These are phyloP conservation scores for Synergus laeviventris DNA, from an alignment of 2,888 invertebrate species.

Conservation along the genomic window DNA sequence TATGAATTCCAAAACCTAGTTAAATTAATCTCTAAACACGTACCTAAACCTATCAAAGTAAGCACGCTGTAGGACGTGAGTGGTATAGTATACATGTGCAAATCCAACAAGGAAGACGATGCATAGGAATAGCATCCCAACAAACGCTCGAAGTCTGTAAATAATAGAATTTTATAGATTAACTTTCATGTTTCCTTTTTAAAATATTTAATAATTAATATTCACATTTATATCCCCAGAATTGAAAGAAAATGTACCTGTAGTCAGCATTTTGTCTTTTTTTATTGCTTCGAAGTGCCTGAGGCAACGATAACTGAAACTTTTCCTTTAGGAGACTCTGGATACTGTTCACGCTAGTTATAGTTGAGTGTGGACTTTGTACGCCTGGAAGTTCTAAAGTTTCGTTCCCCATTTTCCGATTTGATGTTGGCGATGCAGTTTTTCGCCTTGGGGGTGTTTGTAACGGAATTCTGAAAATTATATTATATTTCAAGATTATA, in stretches of 20 bases:
- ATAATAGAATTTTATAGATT: slow-evolving; percentile 42
- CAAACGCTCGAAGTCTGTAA: slow-evolving; percentile 88
- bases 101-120: slow-evolving; percentile 90
- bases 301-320: slow-evolving; percentile 80
- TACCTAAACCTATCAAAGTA: slow-evolving; percentile 87
- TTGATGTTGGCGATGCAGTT: slow-evolving; percentile 79
- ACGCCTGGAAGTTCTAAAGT: slow-evolving; percentile 78
- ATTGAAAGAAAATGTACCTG: slow-evolving; percentile 59
- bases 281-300: slow-evolving; percentile 70
- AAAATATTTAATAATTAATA: neutral
- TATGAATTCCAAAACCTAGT: neutral
- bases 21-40: slow-evolving; percentile 12
- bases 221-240: neutral
- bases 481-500: neutral
- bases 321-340: slow-evolving; percentile 90
- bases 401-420: slow-evolving; percentile 78
- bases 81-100: slow-evolving; percentile 89
- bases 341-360: slow-evolving; percentile 90
- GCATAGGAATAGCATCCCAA: slow-evolving; percentile 87
- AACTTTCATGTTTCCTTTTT: neutral
- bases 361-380: slow-evolving; percentile 86
- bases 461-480: slow-evolving; percentile 79
- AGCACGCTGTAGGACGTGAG: slow-evolving; percentile 87
- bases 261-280: slow-evolving; percentile 73
- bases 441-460: slow-evolving; percentile 80